These are phyloP conservation scores for Gallinago media DNA, from an alignment of 2,113 vertebrate species.

Conservation along the genomic window DNA sequence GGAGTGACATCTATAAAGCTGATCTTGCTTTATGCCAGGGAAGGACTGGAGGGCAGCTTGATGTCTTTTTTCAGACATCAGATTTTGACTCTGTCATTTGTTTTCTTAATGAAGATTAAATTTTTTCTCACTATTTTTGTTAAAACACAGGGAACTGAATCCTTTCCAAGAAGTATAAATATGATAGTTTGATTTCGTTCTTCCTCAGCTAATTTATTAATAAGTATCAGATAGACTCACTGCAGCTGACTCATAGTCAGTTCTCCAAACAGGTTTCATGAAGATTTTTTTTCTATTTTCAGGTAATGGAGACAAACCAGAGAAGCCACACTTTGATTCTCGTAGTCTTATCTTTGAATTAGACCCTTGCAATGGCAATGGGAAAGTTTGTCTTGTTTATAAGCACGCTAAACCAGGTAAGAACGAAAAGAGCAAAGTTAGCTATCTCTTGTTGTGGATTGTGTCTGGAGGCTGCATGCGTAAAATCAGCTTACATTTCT, in stretches of 20 bases:
- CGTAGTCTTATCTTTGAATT: constrained; percentile 88
- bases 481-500: neutral
- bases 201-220: neutral
- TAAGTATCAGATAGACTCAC: neutral
- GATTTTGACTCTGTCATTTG: neutral
- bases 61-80: neutral
- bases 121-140: neutral
- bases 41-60: neutral
- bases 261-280: neutral
- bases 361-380: constrained; percentile 87
- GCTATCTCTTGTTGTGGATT: neutral
- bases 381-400: constrained; percentile 92
- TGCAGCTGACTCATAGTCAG: neutral
- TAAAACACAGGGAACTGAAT: neutral
- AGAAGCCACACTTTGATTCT: constrained; percentile 82
- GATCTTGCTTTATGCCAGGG: neutral
- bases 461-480: neutral
- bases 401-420: constrained; percentile 81
- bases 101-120: neutral
- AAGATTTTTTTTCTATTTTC: neutral
- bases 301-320: constrained; percentile 50
- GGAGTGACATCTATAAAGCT: neutral
- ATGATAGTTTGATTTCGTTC: neutral
- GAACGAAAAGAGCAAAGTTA: neutral
- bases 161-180: neutral